Evolutionary conservation across 2,888 invertebrate genomes (phyloP).

Genomic region (Netelia virgata): DNA sequence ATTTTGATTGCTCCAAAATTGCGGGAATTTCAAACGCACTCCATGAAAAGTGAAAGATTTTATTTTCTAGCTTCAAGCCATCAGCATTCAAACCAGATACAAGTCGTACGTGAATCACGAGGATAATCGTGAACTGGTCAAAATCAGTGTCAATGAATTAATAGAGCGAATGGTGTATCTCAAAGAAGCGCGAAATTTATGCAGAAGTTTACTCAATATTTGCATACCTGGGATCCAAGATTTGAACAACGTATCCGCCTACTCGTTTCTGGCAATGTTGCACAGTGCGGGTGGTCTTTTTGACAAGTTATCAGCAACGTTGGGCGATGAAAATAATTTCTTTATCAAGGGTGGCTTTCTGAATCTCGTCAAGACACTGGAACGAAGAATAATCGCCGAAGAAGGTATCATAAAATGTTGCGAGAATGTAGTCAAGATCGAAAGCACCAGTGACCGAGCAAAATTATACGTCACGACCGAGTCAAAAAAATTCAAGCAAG

Average conservation of each 20-base stretch:
- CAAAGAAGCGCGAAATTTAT: constrained; percentile 71
- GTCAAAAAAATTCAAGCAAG: constrained; percentile 71
- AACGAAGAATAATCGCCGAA: constrained; percentile 61
- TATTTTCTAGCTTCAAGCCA: constrained; percentile 54
- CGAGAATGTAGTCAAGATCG: constrained; percentile 72
- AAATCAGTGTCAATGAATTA: constrained; percentile 72
- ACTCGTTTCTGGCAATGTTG: constrained; percentile 76
- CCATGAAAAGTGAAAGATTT: not conserved
- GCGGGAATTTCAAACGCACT: constrained; percentile 15
- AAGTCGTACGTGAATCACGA: constrained; percentile 50
- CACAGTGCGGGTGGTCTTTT: constrained; percentile 76
- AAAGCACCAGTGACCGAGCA: constrained; percentile 71
- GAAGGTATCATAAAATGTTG: constrained; percentile 68
- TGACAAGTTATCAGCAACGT: constrained; percentile 71
- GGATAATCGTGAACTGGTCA: constrained; percentile 67
- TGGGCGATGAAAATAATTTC: constrained; percentile 73
- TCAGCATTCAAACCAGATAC: constrained; percentile 60
- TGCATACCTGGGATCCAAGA: constrained; percentile 73
- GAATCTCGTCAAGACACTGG: constrained; percentile 66
- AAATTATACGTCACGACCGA: constrained; percentile 72
- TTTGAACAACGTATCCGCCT: constrained; percentile 73
- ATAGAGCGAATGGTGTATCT: constrained; percentile 66
- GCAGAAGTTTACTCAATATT: constrained; percentile 72
- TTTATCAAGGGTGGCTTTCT: constrained; percentile 75
- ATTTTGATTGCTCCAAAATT: not conserved